Percentiles rank a stretch among this genome's conserved stretches.
These are phyloP conservation scores for Alfaro cultratus DNA, from an alignment of 2,797 vertebrate species.

Conservation along the genomic window DNA sequence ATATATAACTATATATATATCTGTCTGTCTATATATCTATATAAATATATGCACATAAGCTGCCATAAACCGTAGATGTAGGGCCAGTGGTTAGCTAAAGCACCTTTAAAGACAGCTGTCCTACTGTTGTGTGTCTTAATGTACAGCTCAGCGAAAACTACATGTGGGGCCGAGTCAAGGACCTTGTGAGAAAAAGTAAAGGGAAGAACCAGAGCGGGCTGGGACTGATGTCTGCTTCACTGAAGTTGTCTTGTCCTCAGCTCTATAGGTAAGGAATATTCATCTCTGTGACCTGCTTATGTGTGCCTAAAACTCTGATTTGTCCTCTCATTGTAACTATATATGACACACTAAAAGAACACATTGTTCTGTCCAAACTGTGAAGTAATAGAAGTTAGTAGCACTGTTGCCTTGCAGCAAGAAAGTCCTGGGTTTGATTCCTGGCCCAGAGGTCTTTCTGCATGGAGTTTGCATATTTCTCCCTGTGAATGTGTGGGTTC, in stretches of 20 bases:
- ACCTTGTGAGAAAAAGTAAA: conserved; percentile 83
- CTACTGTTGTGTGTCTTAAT: conserved; percentile 18
- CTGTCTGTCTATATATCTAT: too few species aligned
- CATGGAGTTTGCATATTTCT: too few species aligned
- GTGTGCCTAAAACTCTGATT: background rate
- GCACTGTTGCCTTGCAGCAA: too few species aligned
- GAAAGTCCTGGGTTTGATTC: too few species aligned
- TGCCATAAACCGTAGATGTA: background rate
- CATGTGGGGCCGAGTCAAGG: conserved; percentile 84
- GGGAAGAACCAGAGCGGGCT: conserved; percentile 80
- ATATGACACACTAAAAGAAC: background rate
- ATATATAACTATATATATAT: too few species aligned
- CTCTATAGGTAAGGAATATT: conserved; percentile 83
- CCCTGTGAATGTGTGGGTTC: too few species aligned
- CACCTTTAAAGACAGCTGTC: background rate
- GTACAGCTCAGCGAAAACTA: conserved; percentile 78
- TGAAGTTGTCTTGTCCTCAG: conserved; percentile 91
- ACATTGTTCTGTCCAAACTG: background rate
- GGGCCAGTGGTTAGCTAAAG: background rate
- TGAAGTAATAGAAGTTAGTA: background rate
- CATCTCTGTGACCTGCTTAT: background rate
- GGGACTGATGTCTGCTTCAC: conserved; percentile 76
- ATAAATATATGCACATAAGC: too few species aligned
- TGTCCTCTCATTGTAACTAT: background rate
- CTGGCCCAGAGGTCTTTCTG: too few species aligned